Evolutionary conservation across 2,797 vertebrate species (phyloP).

Genomic region (Streptopelia turtur): DNA sequence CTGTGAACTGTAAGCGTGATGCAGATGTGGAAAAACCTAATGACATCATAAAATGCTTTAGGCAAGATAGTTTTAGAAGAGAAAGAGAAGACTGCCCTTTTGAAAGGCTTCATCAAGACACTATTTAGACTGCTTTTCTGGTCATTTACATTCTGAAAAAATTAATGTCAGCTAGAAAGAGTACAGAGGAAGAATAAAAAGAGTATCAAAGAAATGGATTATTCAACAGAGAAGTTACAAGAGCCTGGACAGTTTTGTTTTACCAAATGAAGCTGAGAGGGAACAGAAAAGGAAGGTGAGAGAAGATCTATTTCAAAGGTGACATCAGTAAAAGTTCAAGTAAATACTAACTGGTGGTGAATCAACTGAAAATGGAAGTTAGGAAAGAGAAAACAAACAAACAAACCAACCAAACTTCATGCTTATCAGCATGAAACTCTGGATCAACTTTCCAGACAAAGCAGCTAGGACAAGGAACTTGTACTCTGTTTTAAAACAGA

Average conservation of each 20-base stretch:
- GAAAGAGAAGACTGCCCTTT: neutral
- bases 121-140: neutral
- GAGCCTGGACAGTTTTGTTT: neutral
- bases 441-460: neutral
- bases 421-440: neutral
- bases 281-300: neutral
- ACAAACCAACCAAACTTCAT: neutral
- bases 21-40: neutral
- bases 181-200: neutral
- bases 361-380: neutral
- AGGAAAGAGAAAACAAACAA: neutral
- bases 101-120: neutral
- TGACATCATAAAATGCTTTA: neutral
- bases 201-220: neutral
- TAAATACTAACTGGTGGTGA: neutral
- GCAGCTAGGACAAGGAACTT: neutral
- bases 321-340: neutral
- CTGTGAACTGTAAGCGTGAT: neutral
- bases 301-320: neutral
- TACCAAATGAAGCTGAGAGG: neutral
- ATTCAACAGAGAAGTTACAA: neutral
- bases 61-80: neutral
- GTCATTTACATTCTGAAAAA: neutral
- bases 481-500: neutral
- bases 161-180: neutral